Base-by-base conservation (phyloP, 2,113 vertebrate species). In the Rhea pennata region DNA sequence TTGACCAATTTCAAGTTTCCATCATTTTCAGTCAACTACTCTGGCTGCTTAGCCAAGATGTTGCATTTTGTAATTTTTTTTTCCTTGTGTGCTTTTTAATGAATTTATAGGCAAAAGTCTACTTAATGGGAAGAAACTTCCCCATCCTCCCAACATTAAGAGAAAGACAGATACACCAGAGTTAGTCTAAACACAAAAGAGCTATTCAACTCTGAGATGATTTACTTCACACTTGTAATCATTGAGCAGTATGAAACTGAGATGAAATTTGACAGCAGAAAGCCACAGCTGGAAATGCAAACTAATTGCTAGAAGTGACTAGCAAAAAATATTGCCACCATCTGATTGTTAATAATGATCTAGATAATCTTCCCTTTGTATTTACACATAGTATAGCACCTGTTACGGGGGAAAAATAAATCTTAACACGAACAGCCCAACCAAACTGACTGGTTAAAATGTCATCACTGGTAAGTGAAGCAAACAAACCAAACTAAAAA, bases 371-470 rank as follows among this genome's bases (percentile, higher is more conserved):
- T 94, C 87, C 95, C 88, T 98, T 97, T 92, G 81, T 97, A 98
- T 98, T 97, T 98, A 98, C 95, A 98, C 33, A 39, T 31, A 97
- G 33, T 80, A 94, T 98, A 98, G 98, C 98, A 98, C 98, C 97
- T 96, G 87, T 97, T 96, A 97, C 91, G 95, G 96, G 19, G 19
- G 31, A 56, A 93, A 93, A 87, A 94, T 81, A 95, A 91, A 95
- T 56, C 81, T 91, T 87, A 31, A 31, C 69, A 97, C 94, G 86
- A 89, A 87, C 80, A 92, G 96, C 75, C 81, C 91, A 96, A 91
- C 74, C 70, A 95, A 96, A 95, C 1, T 64, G 82, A 87, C 65
- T 85, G 84, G 74, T 97, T 96, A 96, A 95, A 97, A 96, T 67
- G 79, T 94, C 87, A 97, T 90, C 78, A 88, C 67, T 88, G 87